Evolutionary conservation across 2,888 invertebrate genomes (phyloP).

Genomic region (Ypsolopha sequella): DNA sequence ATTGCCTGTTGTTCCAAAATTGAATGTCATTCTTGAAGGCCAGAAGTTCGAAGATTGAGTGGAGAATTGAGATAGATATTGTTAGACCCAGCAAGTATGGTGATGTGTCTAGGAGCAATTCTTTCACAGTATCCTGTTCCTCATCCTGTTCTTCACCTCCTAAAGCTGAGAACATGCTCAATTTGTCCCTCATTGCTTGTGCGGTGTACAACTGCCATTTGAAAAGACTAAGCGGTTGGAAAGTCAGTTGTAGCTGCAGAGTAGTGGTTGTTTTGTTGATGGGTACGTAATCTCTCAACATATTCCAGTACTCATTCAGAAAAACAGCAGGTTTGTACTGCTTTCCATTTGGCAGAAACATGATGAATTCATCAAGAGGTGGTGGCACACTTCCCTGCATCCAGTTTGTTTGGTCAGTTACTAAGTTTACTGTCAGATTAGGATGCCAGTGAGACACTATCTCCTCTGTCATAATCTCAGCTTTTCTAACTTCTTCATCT

Average conservation of each 20-base stretch:
- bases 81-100: slow-evolving; percentile 95
- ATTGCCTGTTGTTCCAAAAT: slow-evolving; percentile 98
- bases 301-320: slow-evolving; percentile 99
- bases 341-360: slow-evolving; percentile 87
- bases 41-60: slow-evolving; percentile 97
- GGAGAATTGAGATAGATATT: slow-evolving; percentile 91
- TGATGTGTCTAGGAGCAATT: slow-evolving; percentile 96
- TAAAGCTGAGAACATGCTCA: slow-evolving; percentile 76
- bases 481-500: slow-evolving; percentile 82
- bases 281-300: slow-evolving; percentile 93
- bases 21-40: slow-evolving; percentile 99
- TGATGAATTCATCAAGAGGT: slow-evolving; percentile 92
- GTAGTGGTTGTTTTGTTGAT: slow-evolving; percentile 87
- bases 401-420: slow-evolving; percentile 98
- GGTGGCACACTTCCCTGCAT: slow-evolving; percentile 90
- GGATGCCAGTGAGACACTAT: slow-evolving; percentile 99
- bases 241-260: slow-evolving; percentile 79
- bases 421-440: slow-evolving; percentile 94
- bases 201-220: slow-evolving; percentile 99
- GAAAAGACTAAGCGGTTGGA: slow-evolving; percentile 93
- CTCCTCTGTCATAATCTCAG: slow-evolving; percentile 83
- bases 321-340: slow-evolving; percentile 95
- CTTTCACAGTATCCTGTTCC: slow-evolving; percentile 92
- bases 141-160: slow-evolving; percentile 84
- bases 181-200: slow-evolving; percentile 92